Base-by-base conservation (phyloP, 2,797 vertebrate species). In the Pitangus sulphuratus region DNA sequence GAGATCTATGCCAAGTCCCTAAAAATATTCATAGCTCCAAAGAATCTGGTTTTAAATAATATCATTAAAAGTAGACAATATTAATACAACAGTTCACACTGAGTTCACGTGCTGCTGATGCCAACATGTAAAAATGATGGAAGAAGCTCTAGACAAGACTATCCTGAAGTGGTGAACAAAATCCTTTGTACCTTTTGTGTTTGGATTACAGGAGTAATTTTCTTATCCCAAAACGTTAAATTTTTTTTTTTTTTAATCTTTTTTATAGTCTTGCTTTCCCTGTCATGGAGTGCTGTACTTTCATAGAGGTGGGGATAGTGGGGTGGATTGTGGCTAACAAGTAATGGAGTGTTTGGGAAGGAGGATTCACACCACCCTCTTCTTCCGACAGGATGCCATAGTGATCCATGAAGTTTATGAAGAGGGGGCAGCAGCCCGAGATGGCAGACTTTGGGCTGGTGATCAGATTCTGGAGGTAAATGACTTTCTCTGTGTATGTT, bases 331-430 rank as follows among this genome's bases (percentile, higher is more conserved):
- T 17, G 30, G 35, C 56, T 48, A 53, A 30, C 12, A 0, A 3
- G 4, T 61, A 39, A 35, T 2, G 26, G 30, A 31, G 4, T 25
- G 30, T 47, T 83, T 25, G 51, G 50, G 42, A 47, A 53, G 56
- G 72, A 75, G 35, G 13, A 53, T 66, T 97, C 80, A 96, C 57
- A 2, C 4, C 60, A 8, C 16, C 56, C n/a, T 50, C 58, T 95
- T 90, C 19, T 96, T 93, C 97, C 69, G 78, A 2, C 94, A 99
- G 99, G 98, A 99, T 7, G 99, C 99, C 76, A 99, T 99, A 11
- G 98, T 99, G 94, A 99, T 99, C 94, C 99, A 99, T 79, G 99
- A 99, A 97, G 99, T 99, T 16, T 99, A 99, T 64, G 99, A 99
- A 85, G 99, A 99, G 96, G 99, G 99, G 39, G 99, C 99, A 18